Conservation (phyloP, 2,113 vertebrate species). For the Colistium nudipinnis region DNA sequence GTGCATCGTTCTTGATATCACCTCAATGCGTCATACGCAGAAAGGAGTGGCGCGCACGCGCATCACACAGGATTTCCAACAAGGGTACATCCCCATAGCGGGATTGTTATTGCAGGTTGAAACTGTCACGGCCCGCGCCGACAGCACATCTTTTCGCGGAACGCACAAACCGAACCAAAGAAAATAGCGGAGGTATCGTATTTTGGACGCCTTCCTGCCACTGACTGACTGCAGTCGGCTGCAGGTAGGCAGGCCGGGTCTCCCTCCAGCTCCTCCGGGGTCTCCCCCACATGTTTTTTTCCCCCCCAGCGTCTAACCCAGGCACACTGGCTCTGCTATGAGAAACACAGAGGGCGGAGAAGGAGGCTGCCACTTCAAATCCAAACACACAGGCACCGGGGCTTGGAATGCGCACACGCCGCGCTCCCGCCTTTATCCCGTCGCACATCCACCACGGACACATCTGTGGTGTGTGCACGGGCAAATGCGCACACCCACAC, state of each 20-base stretch:
- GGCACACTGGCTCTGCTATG: slow-evolving; percentile 62
- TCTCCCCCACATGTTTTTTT: slow-evolving; percentile 57
- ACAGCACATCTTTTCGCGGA: slow-evolving; percentile 35
- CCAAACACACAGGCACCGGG: slow-evolving; percentile 39
- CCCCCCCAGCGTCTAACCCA: slow-evolving; percentile 47
- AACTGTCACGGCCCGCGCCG: slow-evolving; percentile 34
- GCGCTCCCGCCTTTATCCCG: slow-evolving; percentile 1
- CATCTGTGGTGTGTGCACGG: slow-evolving; percentile 1
- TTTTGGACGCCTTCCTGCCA: slow-evolving; percentile 40
- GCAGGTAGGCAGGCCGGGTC: slow-evolving; percentile 31
- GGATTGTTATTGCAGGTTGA: slow-evolving; percentile 50
- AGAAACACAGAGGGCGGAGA: slow-evolving; percentile 48
- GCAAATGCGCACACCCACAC: slow-evolving; percentile 12
- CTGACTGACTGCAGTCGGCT: slow-evolving; percentile 37
- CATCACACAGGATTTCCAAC: slow-evolving; percentile 1
- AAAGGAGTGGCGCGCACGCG: slow-evolving; percentile 3
- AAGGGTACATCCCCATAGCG: slow-evolving; percentile 15
- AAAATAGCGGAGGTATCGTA: slow-evolving; percentile 58
- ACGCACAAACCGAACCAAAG: slow-evolving; percentile 39
- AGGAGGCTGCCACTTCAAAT: slow-evolving; percentile 55
- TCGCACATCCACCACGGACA: slow-evolving; percentile 4
- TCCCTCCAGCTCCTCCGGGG: slow-evolving; percentile 24
- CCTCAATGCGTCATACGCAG: background rate
- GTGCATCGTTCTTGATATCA: no score
- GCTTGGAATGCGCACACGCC: slow-evolving; percentile 23